Evolutionary conservation across 2,113 vertebrate genomes (phyloP), one percentile per base, ranked within the genome.

Genomic region (Mobula birostris): DNA sequence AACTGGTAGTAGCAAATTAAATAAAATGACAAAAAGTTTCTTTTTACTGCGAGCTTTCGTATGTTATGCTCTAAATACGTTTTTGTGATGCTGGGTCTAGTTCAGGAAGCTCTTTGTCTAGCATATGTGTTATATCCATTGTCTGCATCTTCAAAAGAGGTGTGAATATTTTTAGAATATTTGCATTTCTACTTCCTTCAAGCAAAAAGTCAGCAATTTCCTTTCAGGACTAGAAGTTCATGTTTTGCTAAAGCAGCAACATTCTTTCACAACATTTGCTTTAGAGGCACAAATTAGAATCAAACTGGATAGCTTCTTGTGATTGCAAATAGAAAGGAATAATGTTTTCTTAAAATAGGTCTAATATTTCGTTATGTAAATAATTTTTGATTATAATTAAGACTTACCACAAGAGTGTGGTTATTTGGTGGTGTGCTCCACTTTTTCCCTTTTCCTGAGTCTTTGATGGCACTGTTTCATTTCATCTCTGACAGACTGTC

Each of bases 81-180:
- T 74, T 40, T 93, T 93, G 40, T 74, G 19, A 36, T 74, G 40
- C 91, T 56, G 68, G 40, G 3, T 56, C 74, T 74, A 93, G 36
- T 93, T 74, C 70, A 93, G 91, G 91, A 93, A 93, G 70, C 70
- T 93, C 91, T 29, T 70, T 74, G 70, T 72, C 91, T 74, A 93
- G 27, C 91, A 74, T 93, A 93, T 48, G 70, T 93, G 68, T 93
- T 93, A 93, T 14, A 93, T 74, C 91, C 91, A 93, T 93, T 93
- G 91, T 93, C 91, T 56, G 40, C 68, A 76, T 93, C 91, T 76
- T 93, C 70, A 56, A 93, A 93, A 48, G 91, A 93, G 91, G 91
- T 93, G 91, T 93, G 91, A 93, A 93, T 93, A 93, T 93, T 93
- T 93, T 93, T 93, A 93, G 91, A 93, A 72, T 93, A 93, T 93